A percentile compares a stretch with the other conserved stretches of the same genome.
phyloP scores from a whole-genome alignment of 2,888 invertebrate genomes.

The Pardosa pseudoannulata region DNA sequence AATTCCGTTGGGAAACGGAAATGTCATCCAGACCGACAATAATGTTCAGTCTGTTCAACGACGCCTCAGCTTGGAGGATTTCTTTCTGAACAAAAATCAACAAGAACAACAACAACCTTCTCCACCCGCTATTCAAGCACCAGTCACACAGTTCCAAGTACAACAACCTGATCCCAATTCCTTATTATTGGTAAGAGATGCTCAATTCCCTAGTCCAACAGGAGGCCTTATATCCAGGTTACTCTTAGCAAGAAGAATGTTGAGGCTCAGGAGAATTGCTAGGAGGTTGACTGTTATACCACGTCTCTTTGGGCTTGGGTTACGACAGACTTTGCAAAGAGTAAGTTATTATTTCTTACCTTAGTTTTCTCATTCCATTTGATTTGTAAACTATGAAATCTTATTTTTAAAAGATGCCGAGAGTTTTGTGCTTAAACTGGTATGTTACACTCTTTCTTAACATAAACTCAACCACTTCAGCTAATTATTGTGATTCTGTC shows the following conservation, averaged over 20 bases:
- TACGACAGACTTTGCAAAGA: constrained; percentile 22
- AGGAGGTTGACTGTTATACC: constrained; percentile 43
- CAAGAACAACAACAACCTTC: constrained; percentile 11
- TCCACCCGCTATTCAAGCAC: background rate
- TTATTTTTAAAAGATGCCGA: no score
- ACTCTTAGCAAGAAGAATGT: constrained; percentile 35
- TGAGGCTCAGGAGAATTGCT: constrained; percentile 36
- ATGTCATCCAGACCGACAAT: background rate
- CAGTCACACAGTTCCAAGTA: constrained; percentile 17
- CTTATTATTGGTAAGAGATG: constrained; percentile 26
- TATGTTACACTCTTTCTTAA: no score
- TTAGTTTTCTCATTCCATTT: no score
- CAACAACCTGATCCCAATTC: constrained; percentile 49
- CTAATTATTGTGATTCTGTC: no score
- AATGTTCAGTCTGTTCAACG: constrained; percentile 6
- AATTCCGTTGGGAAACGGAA: background rate
- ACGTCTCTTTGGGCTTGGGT: constrained; percentile 31
- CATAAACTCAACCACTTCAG: no score
- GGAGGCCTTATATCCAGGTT: constrained; percentile 43
- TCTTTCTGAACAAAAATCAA: constrained; percentile 50
- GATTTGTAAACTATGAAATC: no score
- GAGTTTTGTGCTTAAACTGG: no score
- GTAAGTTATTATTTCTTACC: constrained; percentile 33
- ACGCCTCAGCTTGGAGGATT: constrained; percentile 52
- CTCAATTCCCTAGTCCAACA: constrained; percentile 23